Conservation (phyloP, 2,113 vertebrate genomes). For the Recurvirostra avosetta region DNA sequence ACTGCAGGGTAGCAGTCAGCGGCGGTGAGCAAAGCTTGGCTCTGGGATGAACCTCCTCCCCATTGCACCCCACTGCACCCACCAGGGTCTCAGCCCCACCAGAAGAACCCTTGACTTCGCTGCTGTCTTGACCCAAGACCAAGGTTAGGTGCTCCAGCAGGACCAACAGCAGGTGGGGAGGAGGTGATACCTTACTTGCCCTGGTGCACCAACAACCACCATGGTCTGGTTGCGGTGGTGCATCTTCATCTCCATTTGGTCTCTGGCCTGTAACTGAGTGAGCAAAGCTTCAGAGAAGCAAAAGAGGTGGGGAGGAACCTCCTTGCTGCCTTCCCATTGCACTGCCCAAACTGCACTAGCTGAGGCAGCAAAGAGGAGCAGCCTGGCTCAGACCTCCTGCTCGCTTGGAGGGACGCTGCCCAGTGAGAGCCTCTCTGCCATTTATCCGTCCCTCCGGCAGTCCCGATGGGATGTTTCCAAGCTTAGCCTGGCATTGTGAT, state of each 20-base stretch:
- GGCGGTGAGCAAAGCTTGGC: accelerated
- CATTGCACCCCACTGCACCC: not conserved
- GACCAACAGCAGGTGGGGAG: not conserved
- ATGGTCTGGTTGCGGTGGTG: accelerated
- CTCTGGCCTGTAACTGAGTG: not conserved
- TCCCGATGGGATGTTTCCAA: not conserved
- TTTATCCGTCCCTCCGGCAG: not conserved
- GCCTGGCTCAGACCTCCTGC: not conserved
- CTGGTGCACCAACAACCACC: not conserved
- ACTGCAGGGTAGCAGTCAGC: not conserved
- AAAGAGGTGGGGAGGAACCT: not conserved
- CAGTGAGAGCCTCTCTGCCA: accelerated
- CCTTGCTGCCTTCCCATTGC: not conserved
- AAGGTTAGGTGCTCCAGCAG: not conserved
- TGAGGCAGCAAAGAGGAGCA: accelerated
- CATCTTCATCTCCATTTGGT: not conserved
- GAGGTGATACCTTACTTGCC: not conserved
- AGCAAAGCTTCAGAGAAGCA: not conserved
- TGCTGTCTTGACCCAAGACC: not conserved
- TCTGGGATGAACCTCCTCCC: not conserved
- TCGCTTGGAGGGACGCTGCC: accelerated
- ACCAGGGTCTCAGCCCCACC: not conserved
- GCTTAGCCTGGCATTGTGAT: not conserved
- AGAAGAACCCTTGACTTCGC: not conserved
- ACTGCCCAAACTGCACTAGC: not conserved